Base-by-base conservation (phyloP, 2,888 invertebrate species). In the Pollenia labialis region DNA sequence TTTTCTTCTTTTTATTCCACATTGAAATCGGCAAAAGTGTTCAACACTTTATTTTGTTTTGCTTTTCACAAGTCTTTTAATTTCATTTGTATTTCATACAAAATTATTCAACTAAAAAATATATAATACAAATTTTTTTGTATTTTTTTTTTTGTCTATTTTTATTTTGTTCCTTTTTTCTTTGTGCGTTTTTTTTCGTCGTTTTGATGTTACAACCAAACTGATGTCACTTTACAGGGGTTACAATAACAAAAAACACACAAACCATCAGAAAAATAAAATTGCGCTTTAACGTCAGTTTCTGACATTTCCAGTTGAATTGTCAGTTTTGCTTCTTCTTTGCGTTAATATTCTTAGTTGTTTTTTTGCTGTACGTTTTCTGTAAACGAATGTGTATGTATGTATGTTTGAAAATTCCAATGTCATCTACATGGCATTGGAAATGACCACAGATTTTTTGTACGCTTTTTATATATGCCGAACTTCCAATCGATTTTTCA, bases 401-500 rank as follows among this genome's bases (percentile, higher is more conserved):
- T 75, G 80, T 48, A 62, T 40, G 18, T 85, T 66, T 58, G 44
- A 77, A 76, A 75, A 85, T 85, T 85, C 87, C 87, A 88, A 85
- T 87, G 88, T 85, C 88, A 88, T 87, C 84, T 84, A 87, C 81
- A 87, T 87, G 87, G 87, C 84, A 87, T 84, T 85, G 85, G 85
- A 87, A 85, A 66, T 77, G 75, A 85, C 81, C 85, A 85, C 77
- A 44, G 64, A 74, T 58, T 80, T 80, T 75, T 82, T 64, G 12
- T 68, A 72, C 66, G 72, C 60, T 74, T 32, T 32, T 32, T 79
- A 75, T 82, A 64, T 85, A 86, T 84, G 85, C 84, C 79, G 89
- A 86, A 88, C 85, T 92, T 91, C 92, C 92, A 92, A 92, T 92
- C 92, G 92, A 92, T 92, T 92, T 92, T 92, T 92, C 92, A 92